Percentiles rank a stretch among this genome's conserved stretches.
phyloP scores from a whole-genome alignment of 2,888 invertebrate species.

The Noctua comes region DNA sequence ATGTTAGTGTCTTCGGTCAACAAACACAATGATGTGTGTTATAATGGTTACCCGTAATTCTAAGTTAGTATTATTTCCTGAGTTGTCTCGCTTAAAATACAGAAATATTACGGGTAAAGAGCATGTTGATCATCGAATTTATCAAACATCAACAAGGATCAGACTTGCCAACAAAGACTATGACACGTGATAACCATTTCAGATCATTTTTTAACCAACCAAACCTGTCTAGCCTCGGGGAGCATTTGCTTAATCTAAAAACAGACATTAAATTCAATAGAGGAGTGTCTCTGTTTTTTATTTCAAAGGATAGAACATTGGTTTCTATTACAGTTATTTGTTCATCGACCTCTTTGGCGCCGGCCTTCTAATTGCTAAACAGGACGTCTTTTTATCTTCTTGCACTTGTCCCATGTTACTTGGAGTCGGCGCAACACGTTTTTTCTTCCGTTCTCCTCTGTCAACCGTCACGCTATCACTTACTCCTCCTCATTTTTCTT shows the following conservation, averaged over 20 bases:
- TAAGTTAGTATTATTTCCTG: not conserved
- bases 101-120: not conserved
- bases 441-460: too few species aligned
- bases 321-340: slow-evolving; percentile 55
- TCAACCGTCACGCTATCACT: too few species aligned
- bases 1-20: not conserved
- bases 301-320: slow-evolving; percentile 42
- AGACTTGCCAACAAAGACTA: not conserved
- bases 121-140: not conserved
- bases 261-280: slow-evolving; percentile 32
- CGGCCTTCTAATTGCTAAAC: slow-evolving; percentile 52
- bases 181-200: slow-evolving; percentile 33
- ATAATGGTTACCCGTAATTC: not conserved
- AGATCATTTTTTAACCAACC: slow-evolving; percentile 21
- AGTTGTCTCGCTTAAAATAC: not conserved
- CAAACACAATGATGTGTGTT: not conserved
- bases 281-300: slow-evolving; percentile 44
- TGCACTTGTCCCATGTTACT: too few species aligned
- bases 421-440: too few species aligned
- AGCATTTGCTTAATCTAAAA: slow-evolving; percentile 28
- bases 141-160: not conserved
- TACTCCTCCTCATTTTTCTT: too few species aligned
- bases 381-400: too few species aligned
- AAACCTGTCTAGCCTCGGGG: slow-evolving; percentile 34
- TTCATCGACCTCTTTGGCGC: slow-evolving; percentile 65